These are phyloP conservation scores for Entomyzon cyanotis DNA, from an alignment of 2,113 vertebrate species.

Conservation along the genomic window DNA sequence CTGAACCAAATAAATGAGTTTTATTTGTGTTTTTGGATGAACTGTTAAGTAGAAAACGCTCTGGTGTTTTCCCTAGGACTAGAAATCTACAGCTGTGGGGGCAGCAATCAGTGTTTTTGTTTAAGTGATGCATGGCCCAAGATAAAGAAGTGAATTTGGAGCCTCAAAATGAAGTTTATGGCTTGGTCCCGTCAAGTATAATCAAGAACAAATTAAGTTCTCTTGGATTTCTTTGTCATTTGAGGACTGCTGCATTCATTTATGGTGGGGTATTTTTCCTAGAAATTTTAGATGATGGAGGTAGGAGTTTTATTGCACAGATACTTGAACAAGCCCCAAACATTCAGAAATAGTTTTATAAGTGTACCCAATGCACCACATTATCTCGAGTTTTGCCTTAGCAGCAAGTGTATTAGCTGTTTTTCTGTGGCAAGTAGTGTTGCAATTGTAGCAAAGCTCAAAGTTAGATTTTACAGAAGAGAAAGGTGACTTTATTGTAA, in stretches of 20 bases:
- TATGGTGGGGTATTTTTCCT: not conserved
- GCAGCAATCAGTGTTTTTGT: not conserved
- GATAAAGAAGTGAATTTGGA: not conserved
- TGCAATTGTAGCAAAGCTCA: not conserved
- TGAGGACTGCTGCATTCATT: not conserved
- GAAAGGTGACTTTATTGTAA: not conserved
- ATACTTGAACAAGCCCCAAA: not conserved
- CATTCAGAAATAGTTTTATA: not conserved
- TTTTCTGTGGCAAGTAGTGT: not conserved
- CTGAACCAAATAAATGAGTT: conserved; percentile 20
- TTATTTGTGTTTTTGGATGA: conserved; percentile 2
- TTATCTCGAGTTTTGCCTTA: not conserved
- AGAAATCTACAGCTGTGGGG: not conserved
- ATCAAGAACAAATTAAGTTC: not conserved
- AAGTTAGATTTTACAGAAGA: not conserved
- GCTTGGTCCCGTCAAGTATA: not conserved
- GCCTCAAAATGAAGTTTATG: not conserved
- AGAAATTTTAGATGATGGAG: not conserved
- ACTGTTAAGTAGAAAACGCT: conserved; percentile 7
- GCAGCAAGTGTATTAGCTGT: not conserved
- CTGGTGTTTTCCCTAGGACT: not conserved
- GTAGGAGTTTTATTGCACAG: not conserved
- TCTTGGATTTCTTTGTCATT: not conserved
- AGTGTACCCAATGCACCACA: not conserved
- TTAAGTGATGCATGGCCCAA: not conserved